Base-by-base conservation (phyloP, 2,888 invertebrate genomes). In the Rugalucina vietnamica region DNA sequence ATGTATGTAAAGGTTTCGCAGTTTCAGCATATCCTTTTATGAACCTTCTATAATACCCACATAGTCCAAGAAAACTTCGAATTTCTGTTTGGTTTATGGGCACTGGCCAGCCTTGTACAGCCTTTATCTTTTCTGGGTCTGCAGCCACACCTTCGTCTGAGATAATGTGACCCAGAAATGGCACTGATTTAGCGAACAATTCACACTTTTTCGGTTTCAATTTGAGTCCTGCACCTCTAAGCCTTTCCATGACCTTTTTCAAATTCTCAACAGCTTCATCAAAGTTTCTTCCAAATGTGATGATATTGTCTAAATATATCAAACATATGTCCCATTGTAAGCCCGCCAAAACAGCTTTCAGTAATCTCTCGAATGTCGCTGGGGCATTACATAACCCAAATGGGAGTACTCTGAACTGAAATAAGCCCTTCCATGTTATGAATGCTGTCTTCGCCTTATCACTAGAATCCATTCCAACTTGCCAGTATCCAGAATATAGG, bases 401-500 rank as follows among this genome's bases (percentile, higher is more conserved):
- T n/a, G 21, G 54, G n/a, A 54, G 54, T 4, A 54, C 54, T 24
- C 54, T 18, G 54, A 54, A 12, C 54, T 54, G 21, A 54, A 54
- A 54, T n/a, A 54, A 76, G 8, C 82, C 79, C 14, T 50, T 39
- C 39, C 75, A 32, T 34, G 80, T 54, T 27, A 60, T 60, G 29
- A 76, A 80, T 10, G 80, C 74, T 24, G 74, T 76, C 27, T 81
- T 81, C 0, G 75, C 27, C 39, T 50, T 75, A 50, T 81, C 70
- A 32, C 36, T 65, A 39, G 69, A 21, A 29, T 77, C 77, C 27
- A 77, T 49, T 14, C 70, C 69, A 43, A 76, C 65, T 69, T 76
- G 76, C 76, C 76, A 76, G 36, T 37, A 76, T 12, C 76, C 76
- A 5, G 69, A 69, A 69, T 65, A 34, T 69, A 69, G 29, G 34